Evolutionary conservation across 2,797 vertebrate species (phyloP), one percentile per base, ranked within the genome.

Genomic region (Ammospiza maritima): DNA sequence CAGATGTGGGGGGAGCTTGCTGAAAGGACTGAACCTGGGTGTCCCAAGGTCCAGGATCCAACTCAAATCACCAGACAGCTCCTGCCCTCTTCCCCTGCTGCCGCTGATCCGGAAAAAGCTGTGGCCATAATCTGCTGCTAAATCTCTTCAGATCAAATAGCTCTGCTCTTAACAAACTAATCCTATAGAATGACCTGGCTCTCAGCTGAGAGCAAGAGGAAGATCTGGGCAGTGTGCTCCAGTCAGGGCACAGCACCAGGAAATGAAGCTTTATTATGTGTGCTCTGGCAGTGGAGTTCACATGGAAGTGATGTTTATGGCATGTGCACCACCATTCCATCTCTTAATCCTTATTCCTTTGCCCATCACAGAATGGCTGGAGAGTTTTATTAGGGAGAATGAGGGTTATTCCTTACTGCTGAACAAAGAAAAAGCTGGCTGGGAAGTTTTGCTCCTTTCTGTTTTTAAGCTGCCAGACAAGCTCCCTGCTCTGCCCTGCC

Each of bases 231-330:
- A 82, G 44, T 60, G 70, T 88, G 36, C 91, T 92, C 64, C 85
- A 69, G 83, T 82, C 94, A 85, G 89, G 95, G 94, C 89, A 62
- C 14, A 0, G 89, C 91, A 92, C 58, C 87, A 97, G 95, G 96
- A 96, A 96, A 89, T 94, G 75, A 57, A 88, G 78, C 44, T 96
- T 93, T 91, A 93, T 75, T 79, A 71, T 58, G 69, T 70, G 72
- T 51, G 61, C 53, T 74, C 81, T 96, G 87, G 73, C 70, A 87
- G 82, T 5, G 0, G 8, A 81, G 32, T 0, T 1, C 60, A 32
- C 42, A 64, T 2, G 0, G 27, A 74, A 90, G 17, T 70, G 81
- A 93, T 50, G 87, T 13, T 94, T 34, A 45, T 71, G 50, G 50
- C 79, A 66, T 6, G 17, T 3, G 2, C 38, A 14, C 29, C 71